A percentile compares a stretch with the other conserved stretches of the same genome.
Conservation (phyloP, 2,888 invertebrate species). For the Drosophila planitibia region DNA sequence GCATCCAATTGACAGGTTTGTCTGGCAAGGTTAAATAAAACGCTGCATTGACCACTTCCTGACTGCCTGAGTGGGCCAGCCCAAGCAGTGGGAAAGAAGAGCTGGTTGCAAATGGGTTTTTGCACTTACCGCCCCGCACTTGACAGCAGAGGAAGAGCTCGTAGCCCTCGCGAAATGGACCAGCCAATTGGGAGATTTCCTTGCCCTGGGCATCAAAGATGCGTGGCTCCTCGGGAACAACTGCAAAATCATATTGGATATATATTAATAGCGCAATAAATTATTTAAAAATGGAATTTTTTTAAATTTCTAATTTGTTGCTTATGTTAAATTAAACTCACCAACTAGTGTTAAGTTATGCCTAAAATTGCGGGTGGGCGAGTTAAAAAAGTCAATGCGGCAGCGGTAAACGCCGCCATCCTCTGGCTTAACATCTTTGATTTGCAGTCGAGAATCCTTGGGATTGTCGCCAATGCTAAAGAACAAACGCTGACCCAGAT, state of each 20-base stretch:
- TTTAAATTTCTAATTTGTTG: too few species aligned
- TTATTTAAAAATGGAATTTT: not conserved
- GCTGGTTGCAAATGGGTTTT: not conserved
- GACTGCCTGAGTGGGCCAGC: conserved; percentile 13
- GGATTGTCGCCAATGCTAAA: conserved; percentile 90
- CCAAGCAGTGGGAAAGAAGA: not conserved
- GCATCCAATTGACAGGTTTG: not conserved
- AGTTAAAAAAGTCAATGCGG: conserved; percentile 94
- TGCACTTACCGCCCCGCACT: conserved; percentile 92
- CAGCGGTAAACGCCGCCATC: conserved; percentile 95
- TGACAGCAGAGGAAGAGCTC: conserved; percentile 93
- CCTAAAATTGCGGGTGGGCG: conserved; percentile 94
- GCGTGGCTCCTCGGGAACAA: conserved; percentile 91
- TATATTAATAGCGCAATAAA: not conserved
- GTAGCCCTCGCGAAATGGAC: conserved; percentile 94
- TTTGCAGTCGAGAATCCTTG: conserved; percentile 90
- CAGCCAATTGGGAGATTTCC: conserved; percentile 91
- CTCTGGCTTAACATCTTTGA: conserved; percentile 89
- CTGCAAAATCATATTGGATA: conserved; percentile 85
- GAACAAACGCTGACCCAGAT: conserved; percentile 91
- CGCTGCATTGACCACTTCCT: conserved; percentile 11
- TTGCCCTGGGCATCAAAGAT: conserved; percentile 94
- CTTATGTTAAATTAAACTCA: conserved; percentile 86
- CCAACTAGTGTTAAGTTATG: conserved; percentile 95
- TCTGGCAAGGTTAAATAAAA: conserved; percentile 28